Base-by-base conservation (phyloP, 1,140 invertebrate species). In the Brachionus calyciflorus region DNA sequence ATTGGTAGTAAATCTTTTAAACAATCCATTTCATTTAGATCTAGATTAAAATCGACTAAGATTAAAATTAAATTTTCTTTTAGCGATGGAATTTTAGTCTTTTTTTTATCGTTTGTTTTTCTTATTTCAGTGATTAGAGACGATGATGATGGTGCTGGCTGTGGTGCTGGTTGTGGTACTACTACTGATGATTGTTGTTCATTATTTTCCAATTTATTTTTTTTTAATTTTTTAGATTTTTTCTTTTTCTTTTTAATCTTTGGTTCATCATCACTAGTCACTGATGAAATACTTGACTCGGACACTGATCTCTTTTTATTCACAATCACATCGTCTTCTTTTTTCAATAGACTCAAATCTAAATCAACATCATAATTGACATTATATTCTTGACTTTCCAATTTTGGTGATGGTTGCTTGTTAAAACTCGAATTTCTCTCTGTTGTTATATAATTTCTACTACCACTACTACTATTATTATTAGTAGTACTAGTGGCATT, bases 211-310 rank as follows among this genome's bases (percentile, higher is more conserved):
- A 26, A 19, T 24, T 65, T 65, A 7, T 6, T 44, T 24, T 65
- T 44, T 41, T 41, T 26, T 24, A 21, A 44, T 12, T 65, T 65
- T 44, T 63, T 63, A 37, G 60, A 65, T 24, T 65, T 65, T 65
- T 44, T 65, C 37, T n/a, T 19, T 41, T 28, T 65, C 41, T 65
- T 65, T 65, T 41, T 65, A 24, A 21, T 65, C 33, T 65, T 65
- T 65, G 41, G 41, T n/a, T n/a, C 14, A 2, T 44, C 40, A 44
- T 65, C 37, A 14, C 37, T 24, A 26, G 19, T 30, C 19, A 33
- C 37, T 30, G 55, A 60, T 17, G 28, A 33, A 60, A 19, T 17
- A 60, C 55, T 37, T 37, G 30, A 28, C 37, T 37, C 28, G 37
- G 37, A 60, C 30, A 17, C 28, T 19, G 2, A 33, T 33, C 28